phyloP scores from a whole-genome alignment of 2,888 invertebrate genomes.

The Tineola bisselliella region DNA sequence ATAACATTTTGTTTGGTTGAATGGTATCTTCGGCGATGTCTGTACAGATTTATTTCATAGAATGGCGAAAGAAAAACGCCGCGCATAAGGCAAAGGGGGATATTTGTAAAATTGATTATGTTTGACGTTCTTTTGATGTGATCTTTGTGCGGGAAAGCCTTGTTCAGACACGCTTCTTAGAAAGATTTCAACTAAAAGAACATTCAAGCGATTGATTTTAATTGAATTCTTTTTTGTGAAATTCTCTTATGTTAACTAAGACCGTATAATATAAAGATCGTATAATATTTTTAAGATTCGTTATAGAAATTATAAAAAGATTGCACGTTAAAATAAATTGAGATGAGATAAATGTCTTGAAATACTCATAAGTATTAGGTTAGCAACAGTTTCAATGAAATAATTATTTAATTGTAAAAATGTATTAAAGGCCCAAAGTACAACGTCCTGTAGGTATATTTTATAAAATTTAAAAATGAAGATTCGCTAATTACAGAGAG shows the following conservation, averaged over 20 bases:
- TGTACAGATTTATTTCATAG: constrained; percentile 48
- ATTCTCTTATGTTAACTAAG: too few species aligned
- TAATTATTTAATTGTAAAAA: too few species aligned
- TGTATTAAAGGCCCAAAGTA: too few species aligned
- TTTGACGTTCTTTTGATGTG: constrained; percentile 55
- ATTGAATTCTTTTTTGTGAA: constrained; percentile 42
- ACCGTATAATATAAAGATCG: too few species aligned
- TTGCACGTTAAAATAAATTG: too few species aligned
- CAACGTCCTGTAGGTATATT: too few species aligned
- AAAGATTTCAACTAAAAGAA: constrained; percentile 23
- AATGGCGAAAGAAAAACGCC: constrained; percentile 38
- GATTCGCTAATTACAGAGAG: background rate
- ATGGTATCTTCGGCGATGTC: constrained; percentile 28
- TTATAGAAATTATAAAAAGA: too few species aligned
- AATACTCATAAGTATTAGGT: too few species aligned
- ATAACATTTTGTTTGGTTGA: constrained; percentile 15
- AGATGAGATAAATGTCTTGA: too few species aligned
- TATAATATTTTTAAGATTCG: too few species aligned
- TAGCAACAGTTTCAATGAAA: too few species aligned
- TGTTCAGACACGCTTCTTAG: background rate
- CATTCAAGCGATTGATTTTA: constrained; percentile 46
- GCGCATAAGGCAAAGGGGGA: constrained; percentile 26
- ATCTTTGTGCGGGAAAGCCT: constrained; percentile 25
- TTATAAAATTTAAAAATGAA: background rate
- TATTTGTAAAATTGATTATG: constrained; percentile 66